Evolutionary conservation across 2,113 vertebrate species (phyloP).

Genomic region (Upupa epops): DNA sequence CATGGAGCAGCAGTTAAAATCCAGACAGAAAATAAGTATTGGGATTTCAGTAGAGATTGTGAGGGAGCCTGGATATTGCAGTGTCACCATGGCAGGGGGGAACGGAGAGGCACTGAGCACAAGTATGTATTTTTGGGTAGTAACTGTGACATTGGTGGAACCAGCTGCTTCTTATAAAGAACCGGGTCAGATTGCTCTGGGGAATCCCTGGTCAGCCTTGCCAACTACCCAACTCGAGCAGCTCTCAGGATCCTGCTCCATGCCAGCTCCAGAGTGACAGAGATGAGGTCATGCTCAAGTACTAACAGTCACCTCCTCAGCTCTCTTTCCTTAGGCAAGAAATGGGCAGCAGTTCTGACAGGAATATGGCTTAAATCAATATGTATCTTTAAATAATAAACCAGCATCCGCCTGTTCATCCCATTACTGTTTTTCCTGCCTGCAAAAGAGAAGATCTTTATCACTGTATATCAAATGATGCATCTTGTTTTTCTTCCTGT

Average conservation of each 20-base stretch:
- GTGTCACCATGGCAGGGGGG: rapidly evolving
- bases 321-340: neutral
- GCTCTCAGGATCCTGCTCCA: neutral
- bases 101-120: neutral
- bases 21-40: neutral
- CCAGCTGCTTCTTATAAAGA: neutral
- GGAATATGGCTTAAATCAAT: neutral
- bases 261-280: neutral
- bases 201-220: neutral
- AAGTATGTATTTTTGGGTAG: neutral
- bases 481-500: neutral
- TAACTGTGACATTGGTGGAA: neutral
- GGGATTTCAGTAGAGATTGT: neutral
- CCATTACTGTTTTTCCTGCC: neutral
- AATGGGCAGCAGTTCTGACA: neutral
- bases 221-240: neutral
- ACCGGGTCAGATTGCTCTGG: neutral
- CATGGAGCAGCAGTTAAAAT: neutral
- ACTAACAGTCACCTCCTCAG: neutral
- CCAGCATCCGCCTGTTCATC: neutral
- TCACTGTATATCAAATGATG: neutral
- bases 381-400: neutral
- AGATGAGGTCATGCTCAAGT: neutral
- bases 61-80: neutral
- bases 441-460: neutral